These are phyloP conservation scores for Hydrozoanthus gracilis DNA, from an alignment of 92 coral and sea anemone species.

Conservation along the genomic window DNA sequence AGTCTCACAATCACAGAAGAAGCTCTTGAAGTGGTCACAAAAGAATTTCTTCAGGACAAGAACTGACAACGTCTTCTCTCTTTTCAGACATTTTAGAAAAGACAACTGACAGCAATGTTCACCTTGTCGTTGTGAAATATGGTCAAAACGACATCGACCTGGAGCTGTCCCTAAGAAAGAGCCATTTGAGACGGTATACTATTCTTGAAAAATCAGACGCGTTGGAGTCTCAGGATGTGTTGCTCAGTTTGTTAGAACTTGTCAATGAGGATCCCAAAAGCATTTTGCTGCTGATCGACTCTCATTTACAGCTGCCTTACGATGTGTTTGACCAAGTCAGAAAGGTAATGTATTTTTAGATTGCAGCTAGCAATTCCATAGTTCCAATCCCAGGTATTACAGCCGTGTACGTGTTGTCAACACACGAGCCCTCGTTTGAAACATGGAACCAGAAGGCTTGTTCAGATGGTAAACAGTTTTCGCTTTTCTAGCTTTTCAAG, in stretches of 20 bases:
- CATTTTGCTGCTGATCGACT: slow-evolving; percentile 2
- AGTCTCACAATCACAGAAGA: too few species aligned
- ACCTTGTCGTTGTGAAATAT: not conserved
- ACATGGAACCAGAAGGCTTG: too few species aligned
- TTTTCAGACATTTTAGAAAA: slow-evolving; percentile 1
- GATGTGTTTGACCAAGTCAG: slow-evolving; percentile 18
- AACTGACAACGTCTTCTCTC: not conserved
- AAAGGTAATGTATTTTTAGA: not conserved
- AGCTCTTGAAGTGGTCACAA: not conserved
- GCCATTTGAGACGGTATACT: not conserved
- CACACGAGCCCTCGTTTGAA: too few species aligned
- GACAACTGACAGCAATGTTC: slow-evolving; percentile 4
- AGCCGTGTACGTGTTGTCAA: too few species aligned
- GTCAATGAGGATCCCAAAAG: not conserved
- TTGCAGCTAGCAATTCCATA: not conserved
- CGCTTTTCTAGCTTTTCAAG: too few species aligned
- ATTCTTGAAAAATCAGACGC: not conserved
- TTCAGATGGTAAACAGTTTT: too few species aligned
- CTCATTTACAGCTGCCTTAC: slow-evolving; percentile 9
- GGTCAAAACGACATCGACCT: not conserved
- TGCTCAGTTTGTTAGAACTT: too few species aligned
- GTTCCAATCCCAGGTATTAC: too few species aligned
- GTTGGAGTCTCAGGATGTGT: not conserved
- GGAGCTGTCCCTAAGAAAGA: not conserved
- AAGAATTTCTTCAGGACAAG: not conserved